Conservation (phyloP, 2,888 invertebrate species). For the Julus scanicus region DNA sequence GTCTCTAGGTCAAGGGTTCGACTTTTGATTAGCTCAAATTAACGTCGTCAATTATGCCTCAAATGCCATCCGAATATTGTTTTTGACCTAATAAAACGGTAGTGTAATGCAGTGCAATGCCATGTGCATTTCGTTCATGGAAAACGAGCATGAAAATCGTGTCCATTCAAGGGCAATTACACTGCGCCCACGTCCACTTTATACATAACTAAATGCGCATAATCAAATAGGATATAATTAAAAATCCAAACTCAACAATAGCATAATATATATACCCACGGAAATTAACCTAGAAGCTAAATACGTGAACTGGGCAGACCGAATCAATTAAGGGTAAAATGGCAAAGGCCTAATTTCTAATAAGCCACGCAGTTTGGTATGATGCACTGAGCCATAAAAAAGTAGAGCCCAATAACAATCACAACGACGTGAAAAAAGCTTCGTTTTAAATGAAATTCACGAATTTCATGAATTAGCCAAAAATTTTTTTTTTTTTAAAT, state of each 20-base stretch:
- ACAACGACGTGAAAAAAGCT: no score
- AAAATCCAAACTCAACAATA: not conserved
- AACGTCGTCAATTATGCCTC: slow-evolving; percentile 6
- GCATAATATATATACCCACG: not conserved
- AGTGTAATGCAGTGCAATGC: not conserved
- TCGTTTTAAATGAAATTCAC: no score
- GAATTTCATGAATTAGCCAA: no score
- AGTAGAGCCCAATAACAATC: no score
- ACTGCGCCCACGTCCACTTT: slow-evolving; percentile 2
- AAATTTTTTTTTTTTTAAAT: no score
- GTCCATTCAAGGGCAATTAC: slow-evolving; percentile 35
- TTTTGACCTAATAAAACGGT: slow-evolving; percentile 37
- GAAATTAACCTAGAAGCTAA: slow-evolving; percentile 40
- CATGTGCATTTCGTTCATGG: not conserved
- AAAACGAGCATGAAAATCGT: slow-evolving; percentile 30
- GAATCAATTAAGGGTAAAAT: slow-evolving; percentile 23
- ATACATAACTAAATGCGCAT: not conserved
- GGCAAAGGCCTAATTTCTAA: not conserved
- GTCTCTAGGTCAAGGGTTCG: slow-evolving; percentile 46
- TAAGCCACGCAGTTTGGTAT: not conserved
- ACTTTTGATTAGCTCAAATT: slow-evolving; percentile 25
- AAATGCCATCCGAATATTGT: not conserved
- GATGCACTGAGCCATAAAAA: no score
- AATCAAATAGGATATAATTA: not conserved
- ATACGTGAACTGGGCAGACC: not conserved